phyloP scores from a whole-genome alignment of 2,113 vertebrate species.

The Perca fluviatilis region DNA sequence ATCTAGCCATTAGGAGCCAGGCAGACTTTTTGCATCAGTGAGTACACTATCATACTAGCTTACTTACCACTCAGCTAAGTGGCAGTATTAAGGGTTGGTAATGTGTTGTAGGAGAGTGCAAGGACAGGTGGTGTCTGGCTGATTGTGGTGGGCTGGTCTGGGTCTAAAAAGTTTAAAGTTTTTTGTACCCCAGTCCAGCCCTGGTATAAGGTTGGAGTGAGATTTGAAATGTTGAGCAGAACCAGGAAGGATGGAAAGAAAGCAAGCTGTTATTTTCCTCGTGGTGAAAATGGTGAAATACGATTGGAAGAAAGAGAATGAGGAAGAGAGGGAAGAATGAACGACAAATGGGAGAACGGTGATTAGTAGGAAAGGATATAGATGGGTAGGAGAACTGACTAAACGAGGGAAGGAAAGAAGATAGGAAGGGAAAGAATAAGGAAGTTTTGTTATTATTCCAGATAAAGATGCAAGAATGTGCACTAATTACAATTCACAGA shows the following conservation, averaged over 20 bases:
- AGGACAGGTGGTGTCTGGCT: too few relatives aligned
- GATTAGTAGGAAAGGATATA: not conserved
- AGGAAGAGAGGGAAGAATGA: not conserved
- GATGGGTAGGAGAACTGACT: not conserved
- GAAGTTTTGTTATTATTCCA: not conserved
- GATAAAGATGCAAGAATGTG: not conserved
- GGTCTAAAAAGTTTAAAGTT: too few relatives aligned
- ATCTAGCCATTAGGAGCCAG: too few relatives aligned
- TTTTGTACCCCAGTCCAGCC: too few relatives aligned
- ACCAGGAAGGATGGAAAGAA: not conserved
- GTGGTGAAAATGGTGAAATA: not conserved
- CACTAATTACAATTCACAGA: not conserved
- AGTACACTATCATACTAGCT: too few relatives aligned
- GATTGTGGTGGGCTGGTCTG: too few relatives aligned
- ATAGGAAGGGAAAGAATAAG: not conserved
- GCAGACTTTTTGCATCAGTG: too few relatives aligned
- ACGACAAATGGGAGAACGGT: not conserved
- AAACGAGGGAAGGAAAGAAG: not conserved
- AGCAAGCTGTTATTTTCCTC: not conserved
- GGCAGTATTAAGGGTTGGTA: too few relatives aligned
- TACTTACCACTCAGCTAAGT: too few relatives aligned
- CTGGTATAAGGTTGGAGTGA: too few relatives aligned
- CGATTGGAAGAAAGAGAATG: not conserved
- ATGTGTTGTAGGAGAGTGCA: too few relatives aligned
- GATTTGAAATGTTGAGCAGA: slow-evolving; percentile 1